Percentiles rank a stretch among this genome's conserved stretches.
Conservation (phyloP, 30 jellyfish, hydroid and myxozoan genomes). For the Morbakka virulenta region DNA sequence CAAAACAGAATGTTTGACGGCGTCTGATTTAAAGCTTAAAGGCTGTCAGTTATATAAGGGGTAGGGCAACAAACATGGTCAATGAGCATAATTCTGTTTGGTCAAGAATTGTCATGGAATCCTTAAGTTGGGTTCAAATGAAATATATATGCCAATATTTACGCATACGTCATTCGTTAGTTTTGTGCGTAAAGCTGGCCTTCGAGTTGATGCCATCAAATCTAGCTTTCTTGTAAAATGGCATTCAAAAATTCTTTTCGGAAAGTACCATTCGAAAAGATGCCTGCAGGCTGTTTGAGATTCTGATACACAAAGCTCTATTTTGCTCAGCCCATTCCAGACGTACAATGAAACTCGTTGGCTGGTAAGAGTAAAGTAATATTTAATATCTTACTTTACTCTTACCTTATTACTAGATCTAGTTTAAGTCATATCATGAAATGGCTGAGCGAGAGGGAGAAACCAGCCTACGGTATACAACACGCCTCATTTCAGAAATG, state of each 20-base stretch:
- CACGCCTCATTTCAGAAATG: constrained; percentile 37
- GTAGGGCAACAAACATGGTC: constrained; percentile 70
- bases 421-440: constrained; percentile 30
- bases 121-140: constrained; percentile 58
- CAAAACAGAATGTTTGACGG: constrained; percentile 3
- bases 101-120: constrained; percentile 23
- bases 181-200: constrained; percentile 56
- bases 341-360: constrained; percentile 36
- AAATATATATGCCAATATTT: constrained; percentile 76
- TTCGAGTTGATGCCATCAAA: constrained; percentile 51
- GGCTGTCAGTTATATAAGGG: constrained; percentile 46
- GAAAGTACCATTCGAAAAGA: constrained; percentile 54
- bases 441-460: constrained; percentile 25
- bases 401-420: too few relatives aligned
- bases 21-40: constrained; percentile 7
- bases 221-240: constrained; percentile 37
- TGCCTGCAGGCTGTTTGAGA: constrained; percentile 24
- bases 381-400: constrained; percentile 28
- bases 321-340: constrained; percentile 48
- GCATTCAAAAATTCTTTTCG: constrained; percentile 59
- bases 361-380: constrained; percentile 57
- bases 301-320: constrained; percentile 32
- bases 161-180: too few relatives aligned
- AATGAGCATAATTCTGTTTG: too few relatives aligned
- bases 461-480: constrained; percentile 26